phyloP scores from a whole-genome alignment of 2,888 invertebrate species.

The Dasysyrphus albostriatus region DNA sequence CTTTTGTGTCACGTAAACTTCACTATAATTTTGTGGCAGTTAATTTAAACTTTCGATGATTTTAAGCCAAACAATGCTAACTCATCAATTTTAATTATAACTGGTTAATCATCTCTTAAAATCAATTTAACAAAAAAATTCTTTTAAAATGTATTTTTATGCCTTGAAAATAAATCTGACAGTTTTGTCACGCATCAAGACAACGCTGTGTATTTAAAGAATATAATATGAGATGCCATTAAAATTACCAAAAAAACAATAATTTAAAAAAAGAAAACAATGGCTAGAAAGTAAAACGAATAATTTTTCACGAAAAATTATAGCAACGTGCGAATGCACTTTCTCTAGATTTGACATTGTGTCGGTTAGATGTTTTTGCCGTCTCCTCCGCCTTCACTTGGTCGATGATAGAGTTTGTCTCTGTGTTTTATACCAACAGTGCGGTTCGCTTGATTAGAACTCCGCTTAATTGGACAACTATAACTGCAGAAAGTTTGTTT shows the following conservation, averaged over 20 bases:
- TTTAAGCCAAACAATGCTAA: background rate
- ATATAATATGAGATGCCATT: slow-evolving; percentile 42
- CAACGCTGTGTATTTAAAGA: slow-evolving; percentile 13
- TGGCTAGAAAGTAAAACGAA: slow-evolving; percentile 42
- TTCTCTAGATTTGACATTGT: slow-evolving; percentile 70
- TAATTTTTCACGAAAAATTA: slow-evolving; percentile 67
- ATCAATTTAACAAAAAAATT: background rate
- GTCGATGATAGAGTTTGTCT: background rate
- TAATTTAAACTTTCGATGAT: background rate
- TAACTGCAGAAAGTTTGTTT: no score
- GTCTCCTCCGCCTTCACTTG: background rate
- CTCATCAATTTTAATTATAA: background rate
- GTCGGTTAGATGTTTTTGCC: slow-evolving; percentile 24
- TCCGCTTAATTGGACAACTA: no score
- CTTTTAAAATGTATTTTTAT: background rate
- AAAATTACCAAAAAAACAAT: slow-evolving; percentile 39
- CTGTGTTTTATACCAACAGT: background rate
- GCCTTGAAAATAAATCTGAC: slow-evolving; percentile 2
- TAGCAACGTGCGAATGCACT: slow-evolving; percentile 68
- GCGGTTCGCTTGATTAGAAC: background rate
- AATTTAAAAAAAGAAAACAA: slow-evolving; percentile 46
- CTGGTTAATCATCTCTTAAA: slow-evolving; percentile 5
- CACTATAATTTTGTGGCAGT: no score
- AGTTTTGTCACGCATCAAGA: slow-evolving; percentile 36
- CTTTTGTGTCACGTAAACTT: no score